These are phyloP conservation scores for Cyprinodon tularosa DNA, from an alignment of 2,113 vertebrate genomes.

Conservation along the genomic window DNA sequence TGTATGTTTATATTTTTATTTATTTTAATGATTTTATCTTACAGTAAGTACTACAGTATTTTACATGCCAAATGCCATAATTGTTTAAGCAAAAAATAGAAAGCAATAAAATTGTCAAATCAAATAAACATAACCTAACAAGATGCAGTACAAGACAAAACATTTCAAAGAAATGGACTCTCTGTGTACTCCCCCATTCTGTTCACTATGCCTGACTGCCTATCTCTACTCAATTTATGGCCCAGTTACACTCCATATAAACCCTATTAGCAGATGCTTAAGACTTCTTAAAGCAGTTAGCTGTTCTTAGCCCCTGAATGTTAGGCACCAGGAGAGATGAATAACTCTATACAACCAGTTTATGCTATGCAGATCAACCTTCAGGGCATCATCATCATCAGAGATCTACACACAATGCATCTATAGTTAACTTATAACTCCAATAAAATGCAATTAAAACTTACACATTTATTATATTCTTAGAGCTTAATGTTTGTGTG, in stretches of 20 bases:
- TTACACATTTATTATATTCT: constrained; percentile 50
- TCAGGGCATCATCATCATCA: constrained; percentile 48
- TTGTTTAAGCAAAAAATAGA: constrained; percentile 9
- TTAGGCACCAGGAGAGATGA: constrained; percentile 62
- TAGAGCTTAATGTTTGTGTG: constrained; percentile 47
- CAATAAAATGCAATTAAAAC: constrained; percentile 36
- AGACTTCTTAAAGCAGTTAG: constrained; percentile 66
- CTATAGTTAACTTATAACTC: constrained; percentile 22
- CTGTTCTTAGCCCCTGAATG: constrained; percentile 62
- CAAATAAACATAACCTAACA: background rate
- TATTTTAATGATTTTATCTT: constrained; percentile 41
- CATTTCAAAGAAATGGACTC: constrained; percentile 26
- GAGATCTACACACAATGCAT: constrained; percentile 20
- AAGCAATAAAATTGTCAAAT: constrained; percentile 14
- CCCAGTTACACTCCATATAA: constrained; percentile 73
- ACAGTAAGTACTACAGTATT: constrained; percentile 6
- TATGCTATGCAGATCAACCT: constrained; percentile 49
- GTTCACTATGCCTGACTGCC: constrained; percentile 40
- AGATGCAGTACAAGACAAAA: constrained; percentile 9
- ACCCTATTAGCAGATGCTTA: constrained; percentile 73
- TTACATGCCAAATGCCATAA: constrained; percentile 33
- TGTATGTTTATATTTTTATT: constrained; percentile 40
- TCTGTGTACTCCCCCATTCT: constrained; percentile 43
- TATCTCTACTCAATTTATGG: constrained; percentile 62
- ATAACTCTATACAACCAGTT: constrained; percentile 68